Conservation (phyloP, 2,888 invertebrate genomes). For the Drosophila anomalipes region DNA sequence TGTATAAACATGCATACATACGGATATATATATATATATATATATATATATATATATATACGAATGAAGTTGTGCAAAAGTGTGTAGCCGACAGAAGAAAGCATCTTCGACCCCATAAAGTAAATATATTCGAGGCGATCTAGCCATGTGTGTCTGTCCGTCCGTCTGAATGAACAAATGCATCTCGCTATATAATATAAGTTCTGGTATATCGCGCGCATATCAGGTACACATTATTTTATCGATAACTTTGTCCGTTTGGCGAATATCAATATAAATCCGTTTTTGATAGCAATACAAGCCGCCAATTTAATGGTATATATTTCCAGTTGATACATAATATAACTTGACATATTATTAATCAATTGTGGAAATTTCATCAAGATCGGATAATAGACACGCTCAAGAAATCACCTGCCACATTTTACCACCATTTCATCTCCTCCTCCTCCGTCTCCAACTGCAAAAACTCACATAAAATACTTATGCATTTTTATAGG, state of each 20-base stretch:
- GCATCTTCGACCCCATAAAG: neutral
- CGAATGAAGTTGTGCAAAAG: neutral
- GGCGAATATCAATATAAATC: too few species aligned
- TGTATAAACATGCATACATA: too few species aligned
- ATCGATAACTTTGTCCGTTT: neutral
- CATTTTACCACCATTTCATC: neutral
- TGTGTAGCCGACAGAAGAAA: neutral
- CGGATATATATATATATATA: too few species aligned
- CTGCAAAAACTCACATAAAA: conserved; percentile 10
- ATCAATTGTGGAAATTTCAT: neutral
- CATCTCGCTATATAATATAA: neutral
- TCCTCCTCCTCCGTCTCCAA: neutral
- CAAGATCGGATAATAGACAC: neutral
- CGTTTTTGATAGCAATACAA: neutral
- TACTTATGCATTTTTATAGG: conserved; percentile 65
- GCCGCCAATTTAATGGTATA: neutral
- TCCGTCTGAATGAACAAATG: too few species aligned
- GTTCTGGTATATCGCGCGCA: neutral
- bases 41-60: too few species aligned
- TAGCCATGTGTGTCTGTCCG: neutral
- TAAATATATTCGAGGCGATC: neutral
- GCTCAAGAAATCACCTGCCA: neutral
- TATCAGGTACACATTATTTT: neutral
- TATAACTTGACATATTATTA: neutral
- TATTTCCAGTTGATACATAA: neutral